Base-by-base conservation (phyloP, 2,888 invertebrate genomes). In the Rhabditoides inermis region DNA sequence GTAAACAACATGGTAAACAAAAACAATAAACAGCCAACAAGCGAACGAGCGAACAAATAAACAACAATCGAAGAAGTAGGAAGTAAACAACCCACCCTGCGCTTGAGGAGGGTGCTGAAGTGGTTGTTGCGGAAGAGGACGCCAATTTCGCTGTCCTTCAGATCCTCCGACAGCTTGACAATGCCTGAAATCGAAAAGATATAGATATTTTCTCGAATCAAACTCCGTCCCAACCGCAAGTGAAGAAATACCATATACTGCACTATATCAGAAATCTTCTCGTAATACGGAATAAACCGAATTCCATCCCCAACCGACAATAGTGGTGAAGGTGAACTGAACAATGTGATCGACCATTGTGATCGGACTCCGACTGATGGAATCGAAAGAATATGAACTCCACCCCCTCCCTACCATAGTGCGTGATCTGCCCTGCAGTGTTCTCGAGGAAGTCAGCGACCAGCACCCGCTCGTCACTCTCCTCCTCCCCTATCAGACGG, bases 51-150 rank as follows among this genome's bases (percentile, higher is more conserved):
- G 27, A 20, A 25, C 35, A 39, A 30, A 52, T 2, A 40, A n/a
- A 20, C 2, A 25, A 40, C 28, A 26, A 48, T 12, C 28, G 22
- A 18, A 23, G 28, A 26, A 44, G 15, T 25, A 47, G 49, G 2
- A 23, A 27, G 10, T 36, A 27, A 37, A 52, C 37, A 39, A 66
- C 75, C 65, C 62, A 82, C 82, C 73, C 79, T 76, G 57, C 79
- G 76, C 61, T 81, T 82, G 58, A 78, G 76, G 20, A 83, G 70
- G 4, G 81, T 82, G 52, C 77, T 79, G 75, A 83, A 83, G 69
- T 83, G 83, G 71, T 83, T 83, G 72, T 83, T 83, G 55, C 83
- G 73, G 70, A 83, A 83, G 51, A 83, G 75, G 30, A 83, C 81
- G 45, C 79, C 79, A 32, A 82, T 67, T 61, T 82, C 80, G 32